These are phyloP conservation scores for Scophthalmus maximus DNA, from an alignment of 2,113 vertebrate genomes.

Conservation along the genomic window DNA sequence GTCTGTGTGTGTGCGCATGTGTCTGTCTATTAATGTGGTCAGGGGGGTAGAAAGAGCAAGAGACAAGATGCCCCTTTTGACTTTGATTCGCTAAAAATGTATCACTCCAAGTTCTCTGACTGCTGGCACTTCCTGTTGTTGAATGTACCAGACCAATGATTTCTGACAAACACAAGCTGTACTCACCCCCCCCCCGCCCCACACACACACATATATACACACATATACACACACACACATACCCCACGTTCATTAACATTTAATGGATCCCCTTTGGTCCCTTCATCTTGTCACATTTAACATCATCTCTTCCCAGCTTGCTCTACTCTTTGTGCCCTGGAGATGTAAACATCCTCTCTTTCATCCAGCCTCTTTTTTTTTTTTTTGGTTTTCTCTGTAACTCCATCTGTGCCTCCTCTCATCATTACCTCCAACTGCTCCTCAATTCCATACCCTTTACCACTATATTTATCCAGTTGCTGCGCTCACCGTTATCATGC, in stretches of 20 bases:
- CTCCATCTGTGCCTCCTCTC: slow-evolving; percentile 21
- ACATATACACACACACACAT: too few species aligned
- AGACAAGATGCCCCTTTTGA: slow-evolving; percentile 57
- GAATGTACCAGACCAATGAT: slow-evolving; percentile 46
- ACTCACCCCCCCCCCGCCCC: slow-evolving; percentile 36
- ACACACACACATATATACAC: too few species aligned
- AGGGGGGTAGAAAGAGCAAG: slow-evolving; percentile 51
- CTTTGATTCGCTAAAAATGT: slow-evolving; percentile 60
- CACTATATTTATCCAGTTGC: slow-evolving; percentile 48
- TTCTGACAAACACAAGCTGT: slow-evolving; percentile 56
- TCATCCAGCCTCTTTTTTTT: slow-evolving; percentile 16
- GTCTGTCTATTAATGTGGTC: slow-evolving; percentile 51
- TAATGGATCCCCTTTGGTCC: slow-evolving; percentile 64
- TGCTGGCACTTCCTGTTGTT: slow-evolving; percentile 49
- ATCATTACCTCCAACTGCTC: slow-evolving; percentile 32
- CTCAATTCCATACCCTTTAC: slow-evolving; percentile 28
- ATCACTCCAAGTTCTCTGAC: slow-evolving; percentile 50
- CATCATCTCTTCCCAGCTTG: slow-evolving; percentile 55
- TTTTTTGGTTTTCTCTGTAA: slow-evolving; percentile 38
- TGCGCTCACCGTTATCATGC: slow-evolving; percentile 45
- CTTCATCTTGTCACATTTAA: slow-evolving; percentile 68
- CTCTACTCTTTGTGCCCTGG: slow-evolving; percentile 40
- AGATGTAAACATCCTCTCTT: slow-evolving; percentile 60
- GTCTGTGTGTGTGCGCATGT: background rate
- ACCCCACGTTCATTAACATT: slow-evolving; percentile 66